phyloP scores from a whole-genome alignment of 2,113 vertebrate genomes.

The Scatophagus argus region DNA sequence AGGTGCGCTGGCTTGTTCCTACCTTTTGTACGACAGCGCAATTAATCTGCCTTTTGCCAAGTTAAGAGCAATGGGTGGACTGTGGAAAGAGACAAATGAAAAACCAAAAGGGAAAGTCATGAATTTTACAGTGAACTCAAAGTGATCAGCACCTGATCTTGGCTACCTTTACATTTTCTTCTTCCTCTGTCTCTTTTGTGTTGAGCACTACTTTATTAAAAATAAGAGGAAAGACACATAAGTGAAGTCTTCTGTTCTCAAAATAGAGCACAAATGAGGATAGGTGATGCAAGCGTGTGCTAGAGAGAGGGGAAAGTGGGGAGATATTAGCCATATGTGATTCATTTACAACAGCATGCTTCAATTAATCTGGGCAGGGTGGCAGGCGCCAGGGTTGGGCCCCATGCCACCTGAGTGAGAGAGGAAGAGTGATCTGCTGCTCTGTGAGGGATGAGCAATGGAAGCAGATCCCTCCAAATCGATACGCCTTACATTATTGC shows the following conservation, averaged over 20 bases:
- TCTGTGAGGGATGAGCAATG: conserved; percentile 50
- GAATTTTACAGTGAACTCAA: conserved; percentile 78
- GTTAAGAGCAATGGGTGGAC: conserved; percentile 62
- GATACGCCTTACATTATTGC: conserved; percentile 65
- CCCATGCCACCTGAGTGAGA: conserved; percentile 71
- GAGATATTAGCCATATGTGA: conserved; percentile 80
- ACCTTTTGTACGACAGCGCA: conserved; percentile 57
- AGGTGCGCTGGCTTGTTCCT: conserved; percentile 65
- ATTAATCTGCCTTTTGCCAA: conserved; percentile 76
- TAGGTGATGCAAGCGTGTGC: conserved; percentile 43
- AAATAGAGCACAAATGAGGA: conserved; percentile 52
- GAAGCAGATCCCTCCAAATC: conserved; percentile 61
- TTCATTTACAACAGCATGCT: conserved; percentile 80
- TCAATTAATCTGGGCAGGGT: conserved; percentile 79
- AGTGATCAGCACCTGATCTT: conserved; percentile 60
- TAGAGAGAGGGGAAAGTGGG: conserved; percentile 29
- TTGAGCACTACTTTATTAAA: conserved; percentile 16
- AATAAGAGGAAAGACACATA: background rate
- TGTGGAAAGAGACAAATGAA: conserved; percentile 68
- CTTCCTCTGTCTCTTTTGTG: background rate
- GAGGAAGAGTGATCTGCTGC: conserved; percentile 55
- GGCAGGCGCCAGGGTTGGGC: conserved; percentile 76
- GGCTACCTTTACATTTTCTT: conserved; percentile 35
- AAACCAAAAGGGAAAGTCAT: conserved; percentile 77
- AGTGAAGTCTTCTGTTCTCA: conserved; percentile 28